Percentiles rank a stretch among this genome's conserved stretches.
phyloP scores from a whole-genome alignment of 53 echinoderm and acorn worm genomes.

The Luidia sarsii region DNA sequence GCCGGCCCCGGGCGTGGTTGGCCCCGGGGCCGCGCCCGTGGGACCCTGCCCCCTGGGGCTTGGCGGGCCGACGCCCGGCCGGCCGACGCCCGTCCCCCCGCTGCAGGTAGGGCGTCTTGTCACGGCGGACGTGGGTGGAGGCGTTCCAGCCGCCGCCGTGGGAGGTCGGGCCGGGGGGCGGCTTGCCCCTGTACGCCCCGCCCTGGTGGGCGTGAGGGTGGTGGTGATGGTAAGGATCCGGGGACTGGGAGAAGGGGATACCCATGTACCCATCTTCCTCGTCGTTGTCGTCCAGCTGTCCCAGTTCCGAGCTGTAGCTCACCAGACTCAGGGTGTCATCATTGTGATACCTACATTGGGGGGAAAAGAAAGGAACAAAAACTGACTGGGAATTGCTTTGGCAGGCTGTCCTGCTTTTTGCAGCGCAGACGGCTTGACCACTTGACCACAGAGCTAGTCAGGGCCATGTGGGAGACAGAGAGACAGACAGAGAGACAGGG shows the following conservation, averaged over 20 bases:
- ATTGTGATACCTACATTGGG: neutral
- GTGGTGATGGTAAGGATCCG: conserved; percentile 2
- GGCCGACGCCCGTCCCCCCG: neutral
- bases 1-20: too few relatives aligned
- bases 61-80: neutral
- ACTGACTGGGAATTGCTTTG: too few relatives aligned
- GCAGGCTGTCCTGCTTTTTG: neutral
- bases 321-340: conserved; percentile 28
- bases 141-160: conserved; percentile 41
- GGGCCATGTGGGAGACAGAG: too few relatives aligned
- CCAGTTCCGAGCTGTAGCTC: conserved; percentile 22
- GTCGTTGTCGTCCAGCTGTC: neutral
- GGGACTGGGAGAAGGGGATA: neutral
- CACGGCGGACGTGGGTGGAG: conserved; percentile 25
- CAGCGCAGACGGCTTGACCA: too few relatives aligned
- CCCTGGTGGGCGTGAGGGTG: conserved; percentile 3
- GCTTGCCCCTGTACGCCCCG: neutral
- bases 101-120: neutral
- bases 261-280: neutral
- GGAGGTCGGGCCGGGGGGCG: neutral
- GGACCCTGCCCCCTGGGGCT: conserved; percentile 10
- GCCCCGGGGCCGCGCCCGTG: too few relatives aligned
- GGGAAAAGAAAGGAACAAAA: neutral
- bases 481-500: too few relatives aligned
- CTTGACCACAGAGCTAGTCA: too few relatives aligned